Conservation (phyloP, 2,888 invertebrate species). For the Limnephilus lunatus region DNA sequence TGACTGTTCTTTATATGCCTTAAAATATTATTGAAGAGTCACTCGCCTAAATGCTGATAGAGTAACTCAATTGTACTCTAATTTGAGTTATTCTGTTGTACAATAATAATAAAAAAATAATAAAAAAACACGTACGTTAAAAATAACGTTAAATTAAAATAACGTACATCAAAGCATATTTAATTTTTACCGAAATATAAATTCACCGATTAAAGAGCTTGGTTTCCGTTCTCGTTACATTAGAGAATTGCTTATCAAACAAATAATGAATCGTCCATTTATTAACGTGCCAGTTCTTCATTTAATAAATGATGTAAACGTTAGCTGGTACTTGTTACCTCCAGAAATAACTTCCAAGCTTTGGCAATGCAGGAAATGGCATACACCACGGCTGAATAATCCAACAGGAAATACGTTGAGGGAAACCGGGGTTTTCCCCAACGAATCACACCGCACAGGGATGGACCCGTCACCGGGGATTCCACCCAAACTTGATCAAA, state of each 20-base stretch:
- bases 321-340: not conserved
- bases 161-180: too few species aligned
- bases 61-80: too few species aligned
- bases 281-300: not conserved
- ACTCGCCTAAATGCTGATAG: too few species aligned
- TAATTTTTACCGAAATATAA: not conserved
- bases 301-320: not conserved
- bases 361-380: conserved; percentile 5
- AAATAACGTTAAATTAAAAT: too few species aligned
- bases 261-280: not conserved
- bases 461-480: not conserved
- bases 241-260: not conserved
- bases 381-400: conserved; percentile 3
- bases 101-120: too few species aligned
- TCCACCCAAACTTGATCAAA: not conserved
- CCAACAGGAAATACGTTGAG: not conserved
- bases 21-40: too few species aligned
- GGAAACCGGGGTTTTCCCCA: conserved; percentile 23
- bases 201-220: not conserved
- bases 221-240: not conserved
- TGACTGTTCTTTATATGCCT: too few species aligned
- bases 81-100: too few species aligned
- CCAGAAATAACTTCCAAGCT: not conserved
- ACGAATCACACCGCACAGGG: conserved; percentile 4
- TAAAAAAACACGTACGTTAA: too few species aligned